Percentiles rank a stretch among this genome's conserved stretches.
Conservation (phyloP, 1,140 invertebrate species). For the Papilio glaucus region DNA sequence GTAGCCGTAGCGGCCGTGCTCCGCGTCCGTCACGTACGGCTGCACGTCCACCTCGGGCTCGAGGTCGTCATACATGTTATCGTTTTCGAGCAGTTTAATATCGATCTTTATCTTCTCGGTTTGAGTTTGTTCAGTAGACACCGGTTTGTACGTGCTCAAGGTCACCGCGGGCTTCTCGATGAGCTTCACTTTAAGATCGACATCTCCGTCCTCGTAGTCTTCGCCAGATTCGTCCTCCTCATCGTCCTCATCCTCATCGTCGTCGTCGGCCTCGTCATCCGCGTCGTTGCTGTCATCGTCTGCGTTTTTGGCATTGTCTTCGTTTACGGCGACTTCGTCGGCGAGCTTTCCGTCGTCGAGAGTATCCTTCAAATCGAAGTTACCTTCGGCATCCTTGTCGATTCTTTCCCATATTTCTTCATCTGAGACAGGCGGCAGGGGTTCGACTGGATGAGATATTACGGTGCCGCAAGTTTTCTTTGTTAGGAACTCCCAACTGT, state of each 20-base stretch:
- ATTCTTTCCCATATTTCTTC: slow-evolving; percentile 83
- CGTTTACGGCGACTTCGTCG: slow-evolving; percentile 59
- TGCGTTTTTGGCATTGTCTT: slow-evolving; percentile 45
- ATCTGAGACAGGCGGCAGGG: slow-evolving; percentile 67
- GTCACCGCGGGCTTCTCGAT: slow-evolving; percentile 58
- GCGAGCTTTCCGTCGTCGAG: slow-evolving; percentile 74
- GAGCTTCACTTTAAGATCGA: slow-evolving; percentile 72
- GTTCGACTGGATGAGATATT: slow-evolving; percentile 62
- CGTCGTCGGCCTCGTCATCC: slow-evolving; percentile 59
- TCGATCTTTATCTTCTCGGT: slow-evolving; percentile 76
- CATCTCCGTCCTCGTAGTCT: slow-evolving; percentile 63
- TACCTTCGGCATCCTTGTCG: slow-evolving; percentile 74
- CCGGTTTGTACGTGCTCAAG: slow-evolving; percentile 47
- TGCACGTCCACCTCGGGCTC: slow-evolving; percentile 76
- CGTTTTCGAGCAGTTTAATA: slow-evolving; percentile 70
- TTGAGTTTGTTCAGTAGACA: slow-evolving; percentile 44
- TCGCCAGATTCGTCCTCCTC: slow-evolving; percentile 51
- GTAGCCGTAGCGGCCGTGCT: slow-evolving; percentile 80
- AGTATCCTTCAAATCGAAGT: slow-evolving; percentile 73
- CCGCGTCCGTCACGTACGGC: slow-evolving; percentile 60
- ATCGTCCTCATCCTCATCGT: slow-evolving; percentile 64
- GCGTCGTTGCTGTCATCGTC: slow-evolving; percentile 61
- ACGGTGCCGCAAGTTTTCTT: slow-evolving; percentile 71
- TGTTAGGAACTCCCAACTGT: slow-evolving; percentile 77
- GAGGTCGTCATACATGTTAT: slow-evolving; percentile 62